Evolutionary conservation across 2,888 invertebrate species (phyloP).

Genomic region (Resseliella maxima): DNA sequence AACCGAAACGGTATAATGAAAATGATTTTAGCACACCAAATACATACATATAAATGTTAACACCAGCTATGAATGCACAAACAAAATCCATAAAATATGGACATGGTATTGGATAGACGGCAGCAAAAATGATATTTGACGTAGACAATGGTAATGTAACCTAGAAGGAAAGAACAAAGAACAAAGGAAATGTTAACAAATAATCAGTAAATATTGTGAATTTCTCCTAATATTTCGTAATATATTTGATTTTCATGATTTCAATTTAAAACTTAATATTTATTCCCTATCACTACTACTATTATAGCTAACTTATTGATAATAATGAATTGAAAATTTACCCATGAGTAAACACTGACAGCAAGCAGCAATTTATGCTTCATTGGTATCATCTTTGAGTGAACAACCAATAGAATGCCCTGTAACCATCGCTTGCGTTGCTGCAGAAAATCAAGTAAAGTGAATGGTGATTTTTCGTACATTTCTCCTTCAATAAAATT

Average conservation of each 20-base stretch:
- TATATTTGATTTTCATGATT: too few relatives aligned
- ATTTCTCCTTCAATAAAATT: conserved; percentile 98
- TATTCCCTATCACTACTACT: too few relatives aligned
- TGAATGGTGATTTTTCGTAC: conserved; percentile 98
- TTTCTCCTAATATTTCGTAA: too few relatives aligned
- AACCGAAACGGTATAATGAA: conserved; percentile 86
- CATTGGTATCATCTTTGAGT: conserved; percentile 84
- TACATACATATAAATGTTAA: conserved; percentile 97
- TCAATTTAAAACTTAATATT: too few relatives aligned
- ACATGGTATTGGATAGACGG: conserved; percentile 87
- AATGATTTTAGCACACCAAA: conserved; percentile 98
- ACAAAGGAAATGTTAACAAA: too few relatives aligned
- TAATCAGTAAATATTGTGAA: too few relatives aligned
- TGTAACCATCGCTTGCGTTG: conserved; percentile 97
- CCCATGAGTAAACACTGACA: conserved; percentile 95
- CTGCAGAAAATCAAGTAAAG: conserved; percentile 93
- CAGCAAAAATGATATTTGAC: conserved; percentile 87
- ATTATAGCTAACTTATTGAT: too few relatives aligned
- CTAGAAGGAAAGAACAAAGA: too few relatives aligned
- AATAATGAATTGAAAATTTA: too few relatives aligned
- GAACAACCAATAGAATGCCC: conserved; percentile 89
- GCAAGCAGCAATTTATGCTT: conserved; percentile 83
- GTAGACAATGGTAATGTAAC: conserved; percentile 93
- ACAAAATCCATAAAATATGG: conserved; percentile 84
- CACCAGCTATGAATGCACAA: conserved; percentile 91